Conservation (phyloP, 2,113 vertebrate genomes). For the Oplegnathus fasciatus region DNA sequence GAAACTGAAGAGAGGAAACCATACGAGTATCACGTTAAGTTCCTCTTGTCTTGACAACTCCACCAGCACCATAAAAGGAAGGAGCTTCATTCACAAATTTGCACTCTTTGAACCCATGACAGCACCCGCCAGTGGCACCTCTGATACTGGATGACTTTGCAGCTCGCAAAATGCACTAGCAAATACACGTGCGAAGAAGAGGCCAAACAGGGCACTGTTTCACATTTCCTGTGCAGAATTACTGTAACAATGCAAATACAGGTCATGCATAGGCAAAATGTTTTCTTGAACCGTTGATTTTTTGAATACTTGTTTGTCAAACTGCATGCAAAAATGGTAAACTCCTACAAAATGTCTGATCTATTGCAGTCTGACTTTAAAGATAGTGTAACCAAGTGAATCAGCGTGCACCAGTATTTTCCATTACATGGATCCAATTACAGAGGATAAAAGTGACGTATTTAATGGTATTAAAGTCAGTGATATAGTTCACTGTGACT, state of each 20-base stretch:
- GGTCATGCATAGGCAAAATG: not conserved
- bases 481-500: constrained; percentile 31
- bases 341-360: not conserved
- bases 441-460: not conserved
- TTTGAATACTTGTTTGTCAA: not conserved
- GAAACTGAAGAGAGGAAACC: constrained; percentile 63
- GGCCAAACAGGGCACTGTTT: not conserved
- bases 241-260: not conserved
- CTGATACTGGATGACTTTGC: not conserved
- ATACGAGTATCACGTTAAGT: constrained; percentile 26
- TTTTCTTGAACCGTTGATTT: not conserved
- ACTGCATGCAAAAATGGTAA: not conserved
- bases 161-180: not conserved
- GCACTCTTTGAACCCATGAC: constrained; percentile 51
- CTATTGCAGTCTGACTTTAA: not conserved
- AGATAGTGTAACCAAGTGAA: not conserved
- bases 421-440: constrained; percentile 39
- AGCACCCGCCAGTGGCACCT: not conserved
- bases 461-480: constrained; percentile 30
- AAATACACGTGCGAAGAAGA: constrained; percentile 1
- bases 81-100: constrained; percentile 79
- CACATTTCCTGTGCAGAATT: not conserved
- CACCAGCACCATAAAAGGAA: constrained; percentile 72
- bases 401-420: not conserved
- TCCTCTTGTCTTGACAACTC: constrained; percentile 55